phyloP scores from a whole-genome alignment of 2,113 vertebrate species.

The Pelecanus crispus region DNA sequence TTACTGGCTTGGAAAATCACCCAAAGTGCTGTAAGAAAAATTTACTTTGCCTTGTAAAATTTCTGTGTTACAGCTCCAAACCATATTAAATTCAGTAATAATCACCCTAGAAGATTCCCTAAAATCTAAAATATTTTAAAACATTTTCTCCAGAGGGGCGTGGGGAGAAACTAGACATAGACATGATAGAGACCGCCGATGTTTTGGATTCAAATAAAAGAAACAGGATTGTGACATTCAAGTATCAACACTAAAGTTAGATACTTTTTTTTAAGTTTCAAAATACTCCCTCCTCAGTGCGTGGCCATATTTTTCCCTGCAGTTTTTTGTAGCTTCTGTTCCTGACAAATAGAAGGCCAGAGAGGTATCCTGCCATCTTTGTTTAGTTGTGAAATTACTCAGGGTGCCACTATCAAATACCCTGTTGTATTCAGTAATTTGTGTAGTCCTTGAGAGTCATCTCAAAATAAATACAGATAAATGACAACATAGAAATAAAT shows the following conservation, averaged over 20 bases:
- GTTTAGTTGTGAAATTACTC: neutral
- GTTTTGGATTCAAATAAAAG: conserved; percentile 5
- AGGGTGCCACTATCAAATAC: neutral
- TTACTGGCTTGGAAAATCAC: conserved; percentile 30
- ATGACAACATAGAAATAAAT: neutral
- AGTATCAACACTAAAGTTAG: neutral
- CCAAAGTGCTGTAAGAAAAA: conserved; percentile 28
- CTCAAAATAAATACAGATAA: neutral
- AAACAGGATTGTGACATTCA: neutral
- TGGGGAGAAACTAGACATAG: neutral
- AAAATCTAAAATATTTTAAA: neutral
- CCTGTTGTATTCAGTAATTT: neutral
- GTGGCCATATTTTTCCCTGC: neutral
- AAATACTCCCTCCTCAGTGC: neutral
- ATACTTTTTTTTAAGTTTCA: neutral
- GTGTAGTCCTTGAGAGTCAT: neutral
- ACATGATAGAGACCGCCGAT: neutral
- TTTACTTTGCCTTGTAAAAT: conserved; percentile 33
- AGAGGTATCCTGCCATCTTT: neutral
- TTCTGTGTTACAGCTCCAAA: neutral
- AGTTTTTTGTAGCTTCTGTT: neutral
- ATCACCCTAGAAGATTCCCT: neutral
- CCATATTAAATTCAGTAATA: neutral
- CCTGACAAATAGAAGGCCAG: neutral
- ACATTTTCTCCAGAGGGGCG: neutral